A percentile compares a stretch with the other conserved stretches of the same genome.
Evolutionary conservation across 2,888 invertebrate species (phyloP).

Genomic region (Eristalis intricaria): DNA sequence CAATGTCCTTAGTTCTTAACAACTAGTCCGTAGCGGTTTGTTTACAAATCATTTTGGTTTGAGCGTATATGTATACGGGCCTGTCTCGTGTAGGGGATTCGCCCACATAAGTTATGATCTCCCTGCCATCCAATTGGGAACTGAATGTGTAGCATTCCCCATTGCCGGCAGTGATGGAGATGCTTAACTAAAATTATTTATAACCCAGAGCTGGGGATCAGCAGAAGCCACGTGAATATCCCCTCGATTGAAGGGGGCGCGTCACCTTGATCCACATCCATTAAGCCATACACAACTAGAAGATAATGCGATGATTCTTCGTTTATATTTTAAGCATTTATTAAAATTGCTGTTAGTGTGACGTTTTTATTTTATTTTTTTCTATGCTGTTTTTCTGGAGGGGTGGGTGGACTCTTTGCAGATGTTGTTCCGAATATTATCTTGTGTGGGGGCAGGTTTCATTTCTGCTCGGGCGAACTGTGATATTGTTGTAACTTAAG

Average conservation of each 20-base stretch:
- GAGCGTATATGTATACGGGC: constrained; percentile 9
- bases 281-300: constrained; percentile 27
- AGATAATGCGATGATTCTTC: constrained; percentile 36
- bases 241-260: not conserved
- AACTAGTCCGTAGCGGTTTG: constrained; percentile 19
- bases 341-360: not conserved
- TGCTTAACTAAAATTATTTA: constrained; percentile 22
- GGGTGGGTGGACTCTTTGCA: not conserved
- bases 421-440: not conserved
- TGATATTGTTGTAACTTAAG: not conserved
- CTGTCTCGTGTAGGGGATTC: not conserved
- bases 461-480: not conserved
- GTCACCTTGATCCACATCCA: constrained; percentile 3
- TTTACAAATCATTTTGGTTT: constrained; percentile 48
- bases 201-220: constrained; percentile 6
- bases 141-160: not conserved
- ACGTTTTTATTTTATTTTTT: not conserved
- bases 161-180: not conserved
- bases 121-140: not conserved
- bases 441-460: not conserved
- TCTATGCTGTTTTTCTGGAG: too few species aligned
- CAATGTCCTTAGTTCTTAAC: constrained; percentile 38
- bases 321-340: constrained; percentile 18
- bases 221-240: constrained; percentile 26
- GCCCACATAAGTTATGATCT: constrained; percentile 34